These are phyloP conservation scores for Brienomyrus brachyistius DNA, from an alignment of 2,113 vertebrate species.

Conservation along the genomic window DNA sequence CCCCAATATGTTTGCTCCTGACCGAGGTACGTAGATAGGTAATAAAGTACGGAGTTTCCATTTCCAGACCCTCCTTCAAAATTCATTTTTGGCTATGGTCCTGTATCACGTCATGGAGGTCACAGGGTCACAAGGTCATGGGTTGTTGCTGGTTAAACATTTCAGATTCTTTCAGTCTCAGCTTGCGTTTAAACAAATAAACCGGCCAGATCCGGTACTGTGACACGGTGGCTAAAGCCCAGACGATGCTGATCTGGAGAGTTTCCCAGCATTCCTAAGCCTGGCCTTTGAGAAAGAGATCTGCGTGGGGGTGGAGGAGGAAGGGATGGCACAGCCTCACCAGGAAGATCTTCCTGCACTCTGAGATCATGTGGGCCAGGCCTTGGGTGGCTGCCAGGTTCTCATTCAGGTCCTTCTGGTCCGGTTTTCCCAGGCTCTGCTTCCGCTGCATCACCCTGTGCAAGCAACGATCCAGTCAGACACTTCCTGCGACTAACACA, in stretches of 20 bases:
- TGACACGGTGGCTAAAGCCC: not conserved
- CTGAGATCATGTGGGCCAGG: slow-evolving; percentile 91
- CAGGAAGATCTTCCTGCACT: slow-evolving; percentile 90
- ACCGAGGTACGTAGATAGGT: not conserved
- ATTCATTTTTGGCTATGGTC: not conserved
- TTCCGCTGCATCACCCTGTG: slow-evolving; percentile 94
- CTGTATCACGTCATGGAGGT: not conserved
- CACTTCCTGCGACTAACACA: not conserved
- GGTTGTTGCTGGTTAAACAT: not conserved
- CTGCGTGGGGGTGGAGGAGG: not conserved
- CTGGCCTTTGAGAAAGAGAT: not conserved
- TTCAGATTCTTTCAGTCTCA: not conserved
- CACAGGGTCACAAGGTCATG: not conserved
- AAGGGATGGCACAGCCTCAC: slow-evolving; percentile 53
- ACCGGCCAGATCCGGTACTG: not conserved
- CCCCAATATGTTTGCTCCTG: not conserved
- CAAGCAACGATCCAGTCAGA: slow-evolving; percentile 27
- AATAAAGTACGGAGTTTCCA: not conserved
- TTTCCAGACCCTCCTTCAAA: not conserved
- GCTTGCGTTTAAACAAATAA: not conserved
- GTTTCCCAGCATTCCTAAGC: not conserved
- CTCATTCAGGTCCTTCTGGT: slow-evolving; percentile 93
- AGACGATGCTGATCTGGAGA: not conserved
- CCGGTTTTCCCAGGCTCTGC: slow-evolving; percentile 85
- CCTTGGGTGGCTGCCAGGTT: slow-evolving; percentile 93